Evolutionary conservation across 1,140 invertebrate species (phyloP).

Genomic region (Aethina tumida): DNA sequence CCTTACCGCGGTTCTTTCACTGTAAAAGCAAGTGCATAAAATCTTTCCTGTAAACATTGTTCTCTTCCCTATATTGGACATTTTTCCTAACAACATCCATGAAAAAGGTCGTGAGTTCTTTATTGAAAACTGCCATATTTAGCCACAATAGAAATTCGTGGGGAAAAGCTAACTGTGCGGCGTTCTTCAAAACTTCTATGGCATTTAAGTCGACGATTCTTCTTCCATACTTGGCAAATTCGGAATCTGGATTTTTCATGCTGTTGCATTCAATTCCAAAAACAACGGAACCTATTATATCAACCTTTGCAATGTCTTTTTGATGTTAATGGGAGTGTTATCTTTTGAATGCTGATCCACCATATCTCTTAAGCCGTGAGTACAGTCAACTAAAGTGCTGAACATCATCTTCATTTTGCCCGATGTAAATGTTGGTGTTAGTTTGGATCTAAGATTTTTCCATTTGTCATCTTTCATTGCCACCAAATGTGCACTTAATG

Average conservation of each 20-base stretch:
- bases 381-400: conserved; percentile 16
- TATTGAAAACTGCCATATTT: too few species aligned
- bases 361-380: conserved; percentile 34
- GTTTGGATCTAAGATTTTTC: too few species aligned
- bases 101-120: conserved; percentile 24
- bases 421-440: too few species aligned
- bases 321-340: conserved; percentile 36
- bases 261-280: conserved; percentile 10
- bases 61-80: conserved; percentile 30
- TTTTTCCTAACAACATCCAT: conserved; percentile 27
- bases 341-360: conserved; percentile 15
- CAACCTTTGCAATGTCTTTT: conserved; percentile 42
- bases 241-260: conserved; percentile 7
- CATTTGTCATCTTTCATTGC: too few species aligned
- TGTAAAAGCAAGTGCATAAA: conserved; percentile 9
- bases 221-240: conserved; percentile 9
- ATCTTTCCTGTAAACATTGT: conserved; percentile 14
- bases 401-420: conserved; percentile 41
- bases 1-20: too few species aligned
- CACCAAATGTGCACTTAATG: too few species aligned
- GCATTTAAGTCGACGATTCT: conserved; percentile 4
- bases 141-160: too few species aligned
- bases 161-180: too few species aligned
- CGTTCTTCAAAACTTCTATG: too few species aligned
- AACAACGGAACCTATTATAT: conserved; percentile 43